Base-by-base conservation (phyloP, 1,140 invertebrate species). In the Calephelis virginiensis region DNA sequence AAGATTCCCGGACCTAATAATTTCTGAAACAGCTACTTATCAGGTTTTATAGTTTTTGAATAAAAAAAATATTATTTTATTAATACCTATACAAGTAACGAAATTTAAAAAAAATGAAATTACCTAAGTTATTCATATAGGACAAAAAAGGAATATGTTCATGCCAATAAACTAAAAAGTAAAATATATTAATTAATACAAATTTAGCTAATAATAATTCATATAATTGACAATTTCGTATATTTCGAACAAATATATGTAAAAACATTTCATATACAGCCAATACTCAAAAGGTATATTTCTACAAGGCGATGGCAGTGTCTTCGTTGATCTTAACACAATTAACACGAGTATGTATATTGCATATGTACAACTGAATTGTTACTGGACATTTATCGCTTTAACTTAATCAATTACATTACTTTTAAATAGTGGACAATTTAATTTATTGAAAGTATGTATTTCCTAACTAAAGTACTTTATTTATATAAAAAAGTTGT, bases 161-260 rank as follows among this genome's bases (percentile, higher is more conserved):
- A 28, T 28, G 1, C 28, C 28, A 28, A 28, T 50, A 14, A 50
- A 14, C 11, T 50, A n/a, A n/a, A 50, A 50, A 14, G 14, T 8
- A 50, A 14, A 12, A 8, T 4, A 8, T 50, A 9, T 14, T n/a
- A 13, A 11, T 48, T 17, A 40, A 62, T 12, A 14, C 7, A 62
- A 62, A 9, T 37, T 12, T 40, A 11, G 47, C 10, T 17, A 12
- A n/a, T 28, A 5, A 11, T 62, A 13, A n/a, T 4, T n/a, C 10
- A 49, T 40, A 40, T 64, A 64, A 64, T 64, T 64, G 63, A 64
- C 63, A 64, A 53, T 64, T 64, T 53, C n/a, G n/a, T n/a, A n/a
- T n/a, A 64, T 14, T 43, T 5, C 8, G 6, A 43, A 43, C 8
- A 43, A 43, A 40, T 37, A 53, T 40, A 64, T 28, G 12, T 11